Evolutionary conservation across 30 jellyfish, hydroid and myxozoan species (phyloP), one percentile per base, ranked within the genome.

Genomic region (Aurelia sp.): DNA sequence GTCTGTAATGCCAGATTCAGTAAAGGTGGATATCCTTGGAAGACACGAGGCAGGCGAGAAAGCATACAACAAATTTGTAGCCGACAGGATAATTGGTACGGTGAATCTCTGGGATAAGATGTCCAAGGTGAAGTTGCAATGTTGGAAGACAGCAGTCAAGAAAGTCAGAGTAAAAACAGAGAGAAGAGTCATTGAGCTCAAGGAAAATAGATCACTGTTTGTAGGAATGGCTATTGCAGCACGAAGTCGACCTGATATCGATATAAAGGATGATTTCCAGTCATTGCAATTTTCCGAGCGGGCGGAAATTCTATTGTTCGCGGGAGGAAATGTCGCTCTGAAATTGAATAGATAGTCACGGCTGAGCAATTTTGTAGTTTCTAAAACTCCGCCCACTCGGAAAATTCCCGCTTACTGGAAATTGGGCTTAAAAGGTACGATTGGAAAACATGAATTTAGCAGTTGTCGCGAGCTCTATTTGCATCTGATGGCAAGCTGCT

Each of bases 211-310:
- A 20, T 17, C 67, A 6, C 67, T 58, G 23, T 58, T 58, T 58
- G 67, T 22, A 15, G 3, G 67, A 58, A 58, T 58, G 67, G 67
- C 67, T 15, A 58, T 58, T 4, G 16, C 17, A 58, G 67, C 22
- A 58, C 21, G 86, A 76, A 48, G 75, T 76, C 86, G 66, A 20
- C 86, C 86, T 37, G 86, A 58, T 13, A 17, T 76, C 9, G 76
- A 76, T 58, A 74, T 76, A 73, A 73, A 59, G 58, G 53, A 76
- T 18, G 86, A n/a, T n/a, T n/a, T n/a, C n/a, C n/a, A n/a, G n/a
- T n/a, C n/a, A n/a, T n/a, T n/a, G n/a, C n/a, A n/a, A n/a, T n/a
- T n/a, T n/a, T n/a, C n/a, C n/a, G n/a, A n/a, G n/a, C n/a, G n/a
- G n/a, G n/a, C n/a, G n/a, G n/a, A n/a, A n/a, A n/a, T n/a, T n/a